Base-by-base conservation (phyloP, 2,888 invertebrate genomes). In the Sinohyriopsis cumingii region DNA sequence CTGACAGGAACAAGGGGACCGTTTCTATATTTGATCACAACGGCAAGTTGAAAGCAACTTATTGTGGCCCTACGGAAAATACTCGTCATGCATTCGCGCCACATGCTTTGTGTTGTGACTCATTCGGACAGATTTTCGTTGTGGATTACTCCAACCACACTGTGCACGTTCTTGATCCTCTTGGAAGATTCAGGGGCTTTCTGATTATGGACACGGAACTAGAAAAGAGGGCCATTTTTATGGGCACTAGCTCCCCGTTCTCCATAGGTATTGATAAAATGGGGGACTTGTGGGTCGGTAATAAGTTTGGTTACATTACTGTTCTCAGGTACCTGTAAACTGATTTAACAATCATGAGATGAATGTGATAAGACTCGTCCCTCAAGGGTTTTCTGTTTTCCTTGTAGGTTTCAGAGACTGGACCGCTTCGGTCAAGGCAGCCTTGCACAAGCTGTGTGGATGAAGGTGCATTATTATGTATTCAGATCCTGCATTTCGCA, bases 21-120 rank as follows among this genome's bases (percentile, higher is more conserved):
- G 70, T 79, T 9, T 54, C 70, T 18, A 68, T 79, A 20, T 64
- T 77, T 53, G 54, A 73, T 54, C 63, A n/a, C 45, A 54, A 24
- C 6, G 63, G 63, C n/a, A 33, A 25, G 7, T 18, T 63, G 6
- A 63, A 45, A 63, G 22, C 63, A 45, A 45, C 25, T 22, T 63
- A 63, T 20, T 45, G 28, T 20, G 63, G 63, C 18, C 63, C 63
- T 18, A n/a, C 61, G 9, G 54, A 33, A 5, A 55, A 59, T 5
- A 66, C 60, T 5, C 55, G 54, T 22, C 28, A 62, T 55, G 33
- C 53, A 18, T 76, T 76, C 56, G 61, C 64, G 22, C 76, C 79
- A 7, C 68, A 68, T 28, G 75, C 75, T 4, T 65, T 77, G 56
- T 75, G 76, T 56, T 77, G 75, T 55, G 76, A 79, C 67, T 68